Base-by-base conservation (phyloP, 2,113 vertebrate species). In the Ammodytes marinus region DNA sequence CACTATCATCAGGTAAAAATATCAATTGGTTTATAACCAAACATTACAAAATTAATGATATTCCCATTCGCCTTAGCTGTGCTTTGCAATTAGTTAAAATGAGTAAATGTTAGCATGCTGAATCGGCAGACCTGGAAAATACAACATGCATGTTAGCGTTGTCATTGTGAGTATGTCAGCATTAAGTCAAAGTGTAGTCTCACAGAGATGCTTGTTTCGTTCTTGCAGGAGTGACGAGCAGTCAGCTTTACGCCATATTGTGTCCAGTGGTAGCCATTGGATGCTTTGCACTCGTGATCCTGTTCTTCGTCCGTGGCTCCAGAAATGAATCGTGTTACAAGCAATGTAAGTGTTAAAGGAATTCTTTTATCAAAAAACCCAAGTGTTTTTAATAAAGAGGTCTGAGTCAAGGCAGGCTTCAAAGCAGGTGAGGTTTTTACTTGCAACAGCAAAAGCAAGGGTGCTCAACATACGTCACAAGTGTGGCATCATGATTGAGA, bases 311-410 rank as follows among this genome's bases (percentile, higher is more conserved):
- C 37, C 17, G 63, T 59, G 12, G 8, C 4, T 57, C 63, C 0
- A 14, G 59, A 77, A 71, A 91, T 11, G 66, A 88, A 58, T 77
- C 61, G 0, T 89, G 81, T 69, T 86, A 92, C 58, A 93, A 91
- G 61, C 83, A 63, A 83, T 85, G 92, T 93, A n/a, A n/a, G n/a
- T n/a, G n/a, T n/a, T n/a, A n/a, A n/a, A n/a, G n/a, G n/a, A n/a
- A n/a, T n/a, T n/a, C n/a, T n/a, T n/a, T n/a, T n/a, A n/a, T n/a
- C n/a, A n/a, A n/a, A n/a, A n/a, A n/a, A n/a, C n/a, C n/a, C n/a
- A n/a, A n/a, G n/a, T n/a, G n/a, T n/a, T n/a, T n/a, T n/a, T n/a
- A n/a, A n/a, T n/a, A n/a, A n/a, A n/a, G n/a, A n/a, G n/a, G n/a
- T n/a, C n/a, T n/a, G n/a, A n/a, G n/a, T n/a, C n/a, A n/a, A n/a